Conservation (phyloP, 1,140 invertebrate genomes). For the Polypedilum pembai region DNA sequence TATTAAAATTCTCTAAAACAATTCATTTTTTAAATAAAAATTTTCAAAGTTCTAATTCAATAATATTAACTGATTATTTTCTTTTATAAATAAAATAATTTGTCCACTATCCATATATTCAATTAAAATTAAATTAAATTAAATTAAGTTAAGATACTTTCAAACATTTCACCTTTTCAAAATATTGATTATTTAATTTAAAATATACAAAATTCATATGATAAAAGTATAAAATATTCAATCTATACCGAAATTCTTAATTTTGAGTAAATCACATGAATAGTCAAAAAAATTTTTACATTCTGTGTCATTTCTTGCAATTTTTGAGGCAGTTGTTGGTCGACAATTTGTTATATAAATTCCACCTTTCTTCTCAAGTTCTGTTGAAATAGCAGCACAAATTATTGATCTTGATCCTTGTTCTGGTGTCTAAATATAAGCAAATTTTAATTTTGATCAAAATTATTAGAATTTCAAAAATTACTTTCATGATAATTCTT, state of each 20-base stretch:
- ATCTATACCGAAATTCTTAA: not conserved
- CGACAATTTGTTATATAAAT: conserved; percentile 61
- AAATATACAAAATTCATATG: too few relatives aligned
- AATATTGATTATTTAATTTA: too few relatives aligned
- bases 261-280: not conserved
- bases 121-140: too few relatives aligned
- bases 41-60: too few relatives aligned
- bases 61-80: too few relatives aligned
- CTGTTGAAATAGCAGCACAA: conserved; percentile 57
- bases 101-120: too few relatives aligned
- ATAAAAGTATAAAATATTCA: too few relatives aligned
- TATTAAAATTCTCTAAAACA: too few relatives aligned
- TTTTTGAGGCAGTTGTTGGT: conserved; percentile 13
- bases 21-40: too few relatives aligned
- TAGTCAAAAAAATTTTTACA: not conserved
- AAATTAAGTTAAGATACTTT: too few relatives aligned
- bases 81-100: too few relatives aligned
- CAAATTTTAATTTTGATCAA: conserved; percentile 33
- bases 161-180: too few relatives aligned
- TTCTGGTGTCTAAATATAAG: conserved; percentile 59
- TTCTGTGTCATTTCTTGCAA: not conserved
- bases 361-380: conserved; percentile 57
- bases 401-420: conserved; percentile 62
- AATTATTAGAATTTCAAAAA: not conserved
- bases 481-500: conserved; percentile 56